Evolutionary conservation across 1,140 invertebrate genomes (phyloP).

Genomic region (Drosophila athabasca): DNA sequence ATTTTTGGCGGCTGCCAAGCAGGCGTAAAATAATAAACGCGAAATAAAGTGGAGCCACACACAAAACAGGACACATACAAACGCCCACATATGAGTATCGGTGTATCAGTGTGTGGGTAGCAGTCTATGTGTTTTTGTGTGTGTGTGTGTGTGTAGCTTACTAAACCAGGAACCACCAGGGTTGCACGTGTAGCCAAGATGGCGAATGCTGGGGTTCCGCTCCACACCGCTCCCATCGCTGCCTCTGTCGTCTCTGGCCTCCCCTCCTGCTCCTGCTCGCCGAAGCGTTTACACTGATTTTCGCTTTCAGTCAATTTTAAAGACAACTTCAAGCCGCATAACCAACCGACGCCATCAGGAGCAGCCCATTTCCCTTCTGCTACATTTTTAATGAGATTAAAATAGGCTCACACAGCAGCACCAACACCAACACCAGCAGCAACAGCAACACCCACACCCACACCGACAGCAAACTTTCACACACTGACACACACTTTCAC

Average conservation of each 20-base stretch:
- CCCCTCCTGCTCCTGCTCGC: constrained; percentile 27
- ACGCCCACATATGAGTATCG: constrained; percentile 26
- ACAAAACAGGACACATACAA: constrained; percentile 48
- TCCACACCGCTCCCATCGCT: constrained; percentile 16
- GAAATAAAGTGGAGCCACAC: constrained; percentile 74
- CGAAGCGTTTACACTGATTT: constrained; percentile 79
- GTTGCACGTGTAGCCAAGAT: constrained; percentile 59
- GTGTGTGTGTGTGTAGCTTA: constrained; percentile 20
- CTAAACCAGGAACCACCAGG: constrained; percentile 32
- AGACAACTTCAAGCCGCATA: constrained; percentile 78
- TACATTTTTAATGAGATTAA: constrained; percentile 82
- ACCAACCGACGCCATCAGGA: constrained; percentile 56
- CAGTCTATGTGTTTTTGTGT: neutral
- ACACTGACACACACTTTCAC: too few species aligned
- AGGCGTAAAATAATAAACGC: constrained; percentile 81
- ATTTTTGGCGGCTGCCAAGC: constrained; percentile 74
- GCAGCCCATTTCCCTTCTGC: constrained; percentile 65
- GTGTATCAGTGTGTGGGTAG: constrained; percentile 9
- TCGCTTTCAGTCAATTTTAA: constrained; percentile 81
- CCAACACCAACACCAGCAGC: constrained; percentile 31
- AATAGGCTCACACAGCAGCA: constrained; percentile 74
- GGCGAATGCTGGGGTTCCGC: constrained; percentile 38
- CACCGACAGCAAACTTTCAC: constrained; percentile 40
- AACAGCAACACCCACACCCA: constrained; percentile 41
- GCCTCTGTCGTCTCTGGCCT: constrained; percentile 22